These are phyloP conservation scores for Drosophila infuscata DNA, from an alignment of 2,888 invertebrate species.

Conservation along the genomic window DNA sequence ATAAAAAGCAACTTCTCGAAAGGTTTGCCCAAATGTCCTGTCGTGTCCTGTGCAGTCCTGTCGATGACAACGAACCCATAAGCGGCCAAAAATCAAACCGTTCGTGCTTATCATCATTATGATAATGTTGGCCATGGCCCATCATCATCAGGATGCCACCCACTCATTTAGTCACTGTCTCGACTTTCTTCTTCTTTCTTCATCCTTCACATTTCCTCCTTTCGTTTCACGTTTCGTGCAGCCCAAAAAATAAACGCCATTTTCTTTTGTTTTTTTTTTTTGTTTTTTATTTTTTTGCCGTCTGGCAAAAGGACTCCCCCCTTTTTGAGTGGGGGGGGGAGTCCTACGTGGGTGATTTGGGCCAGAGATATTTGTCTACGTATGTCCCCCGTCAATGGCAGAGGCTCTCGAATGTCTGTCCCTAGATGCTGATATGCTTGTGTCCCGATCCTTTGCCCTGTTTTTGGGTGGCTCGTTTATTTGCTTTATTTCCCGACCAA, in stretches of 20 bases:
- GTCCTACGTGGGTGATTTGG: conserved; percentile 27
- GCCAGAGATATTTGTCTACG: conserved; percentile 31
- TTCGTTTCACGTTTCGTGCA: conserved; percentile 46
- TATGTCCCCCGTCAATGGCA: conserved; percentile 70
- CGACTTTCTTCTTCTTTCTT: background rate
- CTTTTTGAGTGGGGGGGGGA: conserved; percentile 36
- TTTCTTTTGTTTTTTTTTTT: conserved; percentile 16
- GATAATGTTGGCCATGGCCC: conserved; percentile 66
- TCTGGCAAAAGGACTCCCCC: conserved; percentile 38
- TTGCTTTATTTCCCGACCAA: conserved; percentile 51
- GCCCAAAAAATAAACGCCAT: conserved; percentile 67
- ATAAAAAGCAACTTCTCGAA: background rate
- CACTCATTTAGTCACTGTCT: conserved; percentile 23
- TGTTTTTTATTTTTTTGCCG: conserved; percentile 27
- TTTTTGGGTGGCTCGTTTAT: conserved; percentile 61
- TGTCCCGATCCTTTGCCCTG: conserved; percentile 51
- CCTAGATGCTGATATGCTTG: conserved; percentile 28
- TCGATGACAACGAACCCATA: conserved; percentile 66
- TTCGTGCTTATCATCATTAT: conserved; percentile 78
- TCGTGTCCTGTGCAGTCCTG: conserved; percentile 33
- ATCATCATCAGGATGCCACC: conserved; percentile 19
- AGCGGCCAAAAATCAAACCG: conserved; percentile 71
- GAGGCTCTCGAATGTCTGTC: conserved; percentile 42
- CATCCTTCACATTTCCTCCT: background rate
- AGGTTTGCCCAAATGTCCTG: background rate